phyloP scores from a whole-genome alignment of 92 coral and sea anemone genomes.

The Parazoanthus swiftii region DNA sequence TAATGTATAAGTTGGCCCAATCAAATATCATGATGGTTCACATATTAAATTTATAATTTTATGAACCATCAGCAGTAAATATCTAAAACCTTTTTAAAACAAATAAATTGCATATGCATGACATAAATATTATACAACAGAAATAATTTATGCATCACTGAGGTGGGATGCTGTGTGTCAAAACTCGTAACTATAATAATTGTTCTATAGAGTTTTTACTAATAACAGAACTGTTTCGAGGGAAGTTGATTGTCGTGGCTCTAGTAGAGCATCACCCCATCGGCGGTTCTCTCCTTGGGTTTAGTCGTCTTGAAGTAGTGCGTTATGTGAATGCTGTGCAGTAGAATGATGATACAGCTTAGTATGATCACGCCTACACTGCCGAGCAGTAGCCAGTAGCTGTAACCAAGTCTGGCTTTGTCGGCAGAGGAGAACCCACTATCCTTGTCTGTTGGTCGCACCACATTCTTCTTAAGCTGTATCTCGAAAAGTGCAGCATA shows the following conservation, averaged over 20 bases:
- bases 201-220: not conserved
- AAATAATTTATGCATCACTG: no score
- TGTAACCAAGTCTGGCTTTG: conserved; percentile 77
- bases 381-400: conserved; percentile 81
- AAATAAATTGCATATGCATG: no score
- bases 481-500: conserved; percentile 76
- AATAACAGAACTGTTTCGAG: not conserved
- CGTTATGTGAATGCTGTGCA: conserved; percentile 67
- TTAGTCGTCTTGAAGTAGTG: conserved; percentile 63
- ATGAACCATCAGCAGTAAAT: no score
- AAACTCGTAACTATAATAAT: no score
- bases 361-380: conserved; percentile 68
- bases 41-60: no score
- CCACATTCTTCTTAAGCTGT: conserved; percentile 80
- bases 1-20: no score
- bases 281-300: conserved; percentile 57
- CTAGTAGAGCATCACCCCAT: conserved; percentile 88
- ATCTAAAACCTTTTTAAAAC: no score
- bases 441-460: conserved; percentile 58
- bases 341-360: conserved; percentile 62
- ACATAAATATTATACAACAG: no score
- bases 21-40: no score
- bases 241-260: not conserved
- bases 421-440: conserved; percentile 72
- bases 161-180: no score